Evolutionary conservation across 2,888 invertebrate species (phyloP), one percentile per base, ranked within the genome.

Genomic region (Drosophila rubida): DNA sequence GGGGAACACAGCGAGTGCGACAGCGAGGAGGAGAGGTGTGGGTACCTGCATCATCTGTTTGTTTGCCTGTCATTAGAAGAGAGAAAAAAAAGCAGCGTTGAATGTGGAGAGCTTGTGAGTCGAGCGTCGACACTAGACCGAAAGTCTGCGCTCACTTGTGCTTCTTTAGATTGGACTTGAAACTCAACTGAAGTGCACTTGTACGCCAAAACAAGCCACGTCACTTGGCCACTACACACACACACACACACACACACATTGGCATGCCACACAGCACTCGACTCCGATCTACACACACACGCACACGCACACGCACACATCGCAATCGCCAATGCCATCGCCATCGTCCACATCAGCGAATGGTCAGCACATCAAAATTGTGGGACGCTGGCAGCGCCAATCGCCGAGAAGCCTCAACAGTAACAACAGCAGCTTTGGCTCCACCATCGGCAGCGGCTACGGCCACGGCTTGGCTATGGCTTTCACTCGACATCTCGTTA

Each of bases 131-230:
- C 87, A 86, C 81, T 81, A 86, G 81, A 81, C 81, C 87, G 87
- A 82, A 86, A 82, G 87, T 82, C 81, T 86, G 71, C 81, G 81
- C 75, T 82, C 81, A 82, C 81, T 82, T 82, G 81, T 87, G 84
- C 87, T 81, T 87, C 87, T 85, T 81, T 85, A 79, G 87, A 87
- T 87, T 85, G 85, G 87, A 81, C 83, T 83, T 79, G 81, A 87
- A 83, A 87, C 81, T 84, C 80, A 85, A 70, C 69, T 87, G 82
- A 84, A 83, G 83, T 87, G 87, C 82, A 87, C 83, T 87, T 87
- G 87, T 81, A 79, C 76, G 83, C 85, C 87, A 85, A 82, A 82
- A 82, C 87, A 82, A 82, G 81, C 81, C 87, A 82, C 81, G 87
- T 82, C 81, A 82, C 87, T 82, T 86, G 81, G 64, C 82, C 85